Conservation (phyloP, 2,797 vertebrate genomes). For the Cyclura pinguis region DNA sequence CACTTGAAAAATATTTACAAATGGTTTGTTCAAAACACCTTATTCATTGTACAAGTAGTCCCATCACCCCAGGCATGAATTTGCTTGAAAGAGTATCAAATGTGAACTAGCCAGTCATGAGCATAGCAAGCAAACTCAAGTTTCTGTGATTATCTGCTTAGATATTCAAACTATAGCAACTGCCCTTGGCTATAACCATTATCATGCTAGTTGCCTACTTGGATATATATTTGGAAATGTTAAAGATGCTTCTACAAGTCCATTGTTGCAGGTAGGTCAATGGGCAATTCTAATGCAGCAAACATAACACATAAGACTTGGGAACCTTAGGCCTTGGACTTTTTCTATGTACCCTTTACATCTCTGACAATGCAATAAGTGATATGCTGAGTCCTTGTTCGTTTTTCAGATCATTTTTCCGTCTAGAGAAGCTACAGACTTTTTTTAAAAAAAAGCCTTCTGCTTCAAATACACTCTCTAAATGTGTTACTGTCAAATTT, state of each 20-base stretch:
- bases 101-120: neutral
- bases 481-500: neutral
- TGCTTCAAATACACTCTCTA: neutral
- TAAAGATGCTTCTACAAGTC: neutral
- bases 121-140: neutral
- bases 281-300: neutral
- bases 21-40: neutral
- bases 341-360: neutral
- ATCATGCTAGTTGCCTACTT: neutral
- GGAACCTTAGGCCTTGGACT: neutral
- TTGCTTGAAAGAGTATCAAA: neutral
- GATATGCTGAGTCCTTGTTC: neutral
- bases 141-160: neutral
- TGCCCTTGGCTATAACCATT: neutral
- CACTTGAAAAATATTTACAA: neutral
- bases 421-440: neutral
- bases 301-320: neutral
- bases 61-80: neutral
- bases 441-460: neutral
- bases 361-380: neutral
- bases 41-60: neutral
- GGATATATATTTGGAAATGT: neutral
- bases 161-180: neutral
- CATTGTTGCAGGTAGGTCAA: neutral
- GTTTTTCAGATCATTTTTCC: neutral